A percentile compares a stretch with the other conserved stretches of the same genome.
phyloP scores from a whole-genome alignment of 2,888 invertebrate genomes.

The Sympetrum striolatum region DNA sequence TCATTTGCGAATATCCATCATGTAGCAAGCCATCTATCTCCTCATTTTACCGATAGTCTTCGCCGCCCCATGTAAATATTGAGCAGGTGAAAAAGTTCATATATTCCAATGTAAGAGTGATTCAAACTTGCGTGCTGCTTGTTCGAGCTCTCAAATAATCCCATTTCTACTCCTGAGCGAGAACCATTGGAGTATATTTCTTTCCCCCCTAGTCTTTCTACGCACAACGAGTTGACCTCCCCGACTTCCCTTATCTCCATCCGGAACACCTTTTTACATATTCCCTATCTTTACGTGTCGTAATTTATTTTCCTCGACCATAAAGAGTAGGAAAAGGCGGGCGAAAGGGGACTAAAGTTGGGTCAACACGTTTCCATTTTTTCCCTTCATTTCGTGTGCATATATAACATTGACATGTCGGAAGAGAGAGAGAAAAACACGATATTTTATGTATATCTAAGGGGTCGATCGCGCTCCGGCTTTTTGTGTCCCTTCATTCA shows the following conservation, averaged over 20 bases:
- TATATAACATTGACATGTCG: background rate
- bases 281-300: background rate
- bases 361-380: background rate
- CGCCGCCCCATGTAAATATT: no score
- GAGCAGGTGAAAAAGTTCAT: no score
- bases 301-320: background rate
- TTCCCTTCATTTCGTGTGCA: background rate
- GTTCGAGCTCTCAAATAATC: no score
- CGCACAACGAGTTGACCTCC: background rate
- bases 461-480: background rate
- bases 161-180: no score
- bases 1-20: no score
- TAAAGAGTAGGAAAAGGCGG: background rate
- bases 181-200: background rate
- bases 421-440: background rate
- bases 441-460: background rate
- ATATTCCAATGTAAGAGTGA: no score
- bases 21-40: no score
- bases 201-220: background rate
- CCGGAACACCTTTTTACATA: background rate
- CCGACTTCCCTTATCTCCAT: background rate
- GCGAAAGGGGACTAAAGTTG: background rate
- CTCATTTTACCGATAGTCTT: no score
- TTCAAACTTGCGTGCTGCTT: no score
- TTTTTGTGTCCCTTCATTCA: background rate